phyloP scores from a whole-genome alignment of 2,113 vertebrate genomes.

The Balaenoptera acutorostrata region DNA sequence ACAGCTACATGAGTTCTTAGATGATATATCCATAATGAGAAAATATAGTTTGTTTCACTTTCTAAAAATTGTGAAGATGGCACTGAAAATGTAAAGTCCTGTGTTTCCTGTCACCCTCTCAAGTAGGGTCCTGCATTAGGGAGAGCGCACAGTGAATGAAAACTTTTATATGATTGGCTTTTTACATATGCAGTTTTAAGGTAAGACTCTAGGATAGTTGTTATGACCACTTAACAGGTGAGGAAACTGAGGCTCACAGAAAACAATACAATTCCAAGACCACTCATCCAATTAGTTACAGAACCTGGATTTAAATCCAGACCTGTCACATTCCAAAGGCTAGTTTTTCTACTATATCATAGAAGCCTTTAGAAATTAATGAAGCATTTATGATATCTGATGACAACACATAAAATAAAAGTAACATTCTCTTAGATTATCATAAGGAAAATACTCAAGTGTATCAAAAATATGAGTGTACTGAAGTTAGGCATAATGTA shows the following conservation, averaged over 20 bases:
- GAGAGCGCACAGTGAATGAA: background rate
- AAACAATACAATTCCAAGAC: background rate
- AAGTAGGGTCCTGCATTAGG: background rate
- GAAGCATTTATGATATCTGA: background rate
- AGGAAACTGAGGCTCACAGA: background rate
- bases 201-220: background rate
- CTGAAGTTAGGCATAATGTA: background rate
- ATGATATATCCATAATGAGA: background rate
- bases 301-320: background rate
- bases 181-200: background rate
- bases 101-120: background rate
- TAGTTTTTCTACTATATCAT: background rate
- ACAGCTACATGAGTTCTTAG: background rate
- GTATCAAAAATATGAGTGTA: background rate
- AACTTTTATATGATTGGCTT: background rate
- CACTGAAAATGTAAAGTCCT: background rate
- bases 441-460: background rate
- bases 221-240: background rate
- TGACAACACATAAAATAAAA: background rate
- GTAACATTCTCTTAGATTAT: background rate
- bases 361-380: background rate
- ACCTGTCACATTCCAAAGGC: background rate
- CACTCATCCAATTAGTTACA: background rate
- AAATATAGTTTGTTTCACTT: background rate
- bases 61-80: background rate